Evolutionary conservation across 2,113 vertebrate genomes (phyloP), one percentile per base, ranked within the genome.

Genomic region (Ciconia boyciana): DNA sequence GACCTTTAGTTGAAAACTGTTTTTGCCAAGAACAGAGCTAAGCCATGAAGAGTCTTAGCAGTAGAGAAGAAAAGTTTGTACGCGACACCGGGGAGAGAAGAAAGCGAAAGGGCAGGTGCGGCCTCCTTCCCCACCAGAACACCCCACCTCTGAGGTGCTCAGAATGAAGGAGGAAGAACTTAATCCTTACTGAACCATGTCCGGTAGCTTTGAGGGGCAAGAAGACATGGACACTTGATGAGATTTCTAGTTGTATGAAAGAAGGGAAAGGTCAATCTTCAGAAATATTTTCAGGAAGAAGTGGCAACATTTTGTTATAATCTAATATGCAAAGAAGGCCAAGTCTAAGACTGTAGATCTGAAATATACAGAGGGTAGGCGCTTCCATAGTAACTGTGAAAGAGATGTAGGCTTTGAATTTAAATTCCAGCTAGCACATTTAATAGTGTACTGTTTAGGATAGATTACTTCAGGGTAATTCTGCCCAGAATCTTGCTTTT

Each of bases 381-480:
- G 96, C 96, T 97, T 97, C 96, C 96, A 97, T 97, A 97, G 96
- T 97, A 96, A 97, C 96, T 96, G 96, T 80, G 96, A 93, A 87
- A 82, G 96, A 91, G 62, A 95, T 90, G 95, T 95, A 94, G 92
- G 96, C 96, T 96, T 94, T 93, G 87, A 91, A 97, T 96, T 97
- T 97, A 90, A 97, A 90, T 97, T 96, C 90, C 92, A 96, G 54
- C 85, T 90, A 94, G 78, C 93, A 93, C 85, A 95, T 95, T 85
- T 96, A 94, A 93, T 95, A 94, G 90, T 29, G 46, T 90, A 93
- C 82, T 83, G 91, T 71, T 96, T 91, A 71, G 66, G 81, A 13
- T 78, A 48, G 74, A 72, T 76, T 76, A 82, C 71, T 90, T 94
- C 24, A 49, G 61, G 43, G 36, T 85, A 85, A 52, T 91, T 93